Conservation (phyloP, 1,140 invertebrate species). For the Gyrodactylus bullatarudis region DNA sequence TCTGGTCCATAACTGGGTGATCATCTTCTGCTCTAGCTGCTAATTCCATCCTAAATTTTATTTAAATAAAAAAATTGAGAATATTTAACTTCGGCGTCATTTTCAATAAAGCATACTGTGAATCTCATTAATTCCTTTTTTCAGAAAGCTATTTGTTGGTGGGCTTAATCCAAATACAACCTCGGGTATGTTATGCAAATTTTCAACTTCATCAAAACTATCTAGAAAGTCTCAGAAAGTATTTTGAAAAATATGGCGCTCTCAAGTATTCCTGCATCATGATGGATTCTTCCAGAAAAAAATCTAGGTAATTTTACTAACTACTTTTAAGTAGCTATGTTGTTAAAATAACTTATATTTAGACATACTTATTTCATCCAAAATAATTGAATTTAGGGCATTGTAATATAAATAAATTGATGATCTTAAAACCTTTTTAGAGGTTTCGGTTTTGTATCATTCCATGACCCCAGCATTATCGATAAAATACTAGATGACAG, state of each 20-base stretch:
- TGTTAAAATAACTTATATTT: neutral
- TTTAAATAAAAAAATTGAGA: no score
- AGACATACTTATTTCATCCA: no score
- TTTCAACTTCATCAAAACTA: slow-evolving; percentile 12
- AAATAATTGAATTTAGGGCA: no score
- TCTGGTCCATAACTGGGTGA: no score
- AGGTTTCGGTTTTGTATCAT: neutral
- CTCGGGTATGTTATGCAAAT: slow-evolving; percentile 39
- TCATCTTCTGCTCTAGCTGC: no score
- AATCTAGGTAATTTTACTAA: neutral
- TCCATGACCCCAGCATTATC: neutral
- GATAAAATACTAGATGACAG: neutral
- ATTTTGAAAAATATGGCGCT: neutral
- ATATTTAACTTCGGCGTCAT: no score
- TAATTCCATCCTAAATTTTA: no score
- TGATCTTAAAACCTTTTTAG: no score
- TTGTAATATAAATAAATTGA: no score
- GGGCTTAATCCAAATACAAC: slow-evolving; percentile 96
- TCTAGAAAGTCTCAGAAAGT: neutral
- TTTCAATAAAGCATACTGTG: slow-evolving; percentile 90
- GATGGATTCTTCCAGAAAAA: neutral
- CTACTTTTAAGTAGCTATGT: neutral
- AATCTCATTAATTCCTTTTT: slow-evolving; percentile 49
- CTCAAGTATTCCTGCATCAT: neutral
- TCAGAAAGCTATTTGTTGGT: slow-evolving; percentile 98